These are phyloP conservation scores for Eudasyphora cyanicolor DNA, from an alignment of 2,888 invertebrate genomes.

Conservation along the genomic window DNA sequence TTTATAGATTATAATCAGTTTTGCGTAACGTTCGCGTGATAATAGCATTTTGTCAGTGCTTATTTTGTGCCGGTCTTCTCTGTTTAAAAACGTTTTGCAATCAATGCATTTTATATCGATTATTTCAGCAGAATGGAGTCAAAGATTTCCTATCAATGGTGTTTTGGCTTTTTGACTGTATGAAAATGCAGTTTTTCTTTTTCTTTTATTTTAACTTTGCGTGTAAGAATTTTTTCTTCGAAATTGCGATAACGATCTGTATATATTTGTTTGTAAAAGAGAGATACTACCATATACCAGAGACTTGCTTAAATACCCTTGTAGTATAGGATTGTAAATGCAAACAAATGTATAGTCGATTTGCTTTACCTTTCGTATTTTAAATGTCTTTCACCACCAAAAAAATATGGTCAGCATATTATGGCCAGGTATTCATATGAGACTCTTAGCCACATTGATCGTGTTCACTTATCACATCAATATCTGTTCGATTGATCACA, in stretches of 20 bases:
- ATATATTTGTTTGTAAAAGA: background rate
- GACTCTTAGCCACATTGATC: slow-evolving; percentile 38
- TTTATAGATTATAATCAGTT: slow-evolving; percentile 59
- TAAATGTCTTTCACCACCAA: background rate
- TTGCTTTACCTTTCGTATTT: background rate
- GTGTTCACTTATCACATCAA: slow-evolving; percentile 63
- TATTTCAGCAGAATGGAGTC: slow-evolving; percentile 49
- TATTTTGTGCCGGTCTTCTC: background rate
- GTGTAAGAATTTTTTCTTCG: slow-evolving; percentile 66
- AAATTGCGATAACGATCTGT: slow-evolving; percentile 62
- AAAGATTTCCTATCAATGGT: slow-evolving; percentile 58
- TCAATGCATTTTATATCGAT: slow-evolving; percentile 59
- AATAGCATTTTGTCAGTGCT: slow-evolving; percentile 47
- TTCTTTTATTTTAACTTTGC: slow-evolving; percentile 61
- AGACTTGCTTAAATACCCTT: background rate
- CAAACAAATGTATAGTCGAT: too few relatives aligned
- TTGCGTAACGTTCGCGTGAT: slow-evolving; percentile 62
- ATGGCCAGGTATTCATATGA: background rate
- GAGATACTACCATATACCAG: background rate
- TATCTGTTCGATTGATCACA: slow-evolving; percentile 59
- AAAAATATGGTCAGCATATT: slow-evolving; percentile 20
- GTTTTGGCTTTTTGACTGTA: background rate
- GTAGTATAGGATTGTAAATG: slow-evolving; percentile 16
- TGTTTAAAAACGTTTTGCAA: slow-evolving; percentile 37
- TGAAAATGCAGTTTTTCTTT: background rate